Base-by-base conservation (phyloP, 2,888 invertebrate genomes). In the Bruchidius siliquastri region DNA sequence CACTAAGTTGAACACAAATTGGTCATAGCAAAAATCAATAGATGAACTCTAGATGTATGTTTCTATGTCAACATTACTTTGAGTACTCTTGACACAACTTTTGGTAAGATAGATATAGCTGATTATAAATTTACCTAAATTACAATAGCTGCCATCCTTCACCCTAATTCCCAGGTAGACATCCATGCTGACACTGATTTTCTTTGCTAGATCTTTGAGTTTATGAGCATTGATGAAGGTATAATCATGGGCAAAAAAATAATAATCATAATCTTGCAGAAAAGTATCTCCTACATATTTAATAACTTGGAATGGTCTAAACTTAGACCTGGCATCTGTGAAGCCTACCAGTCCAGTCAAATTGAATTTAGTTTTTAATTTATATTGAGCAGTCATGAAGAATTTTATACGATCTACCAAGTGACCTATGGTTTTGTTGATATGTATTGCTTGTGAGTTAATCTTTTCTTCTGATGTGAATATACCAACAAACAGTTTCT, bases 201-300 rank as follows among this genome's bases (percentile, higher is more conserved):
- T 90, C 69, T 91, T 90, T 6, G 94, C 92, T 73, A 96, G 87
- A 75, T 93, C 89, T 26, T 90, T 88, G 71, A 98, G 87, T 72
- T 90, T 91, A 70, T 94, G 90, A 0, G 93, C 94, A 85, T 97
- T 94, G 72, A 98, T 90, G 84, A 94, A 98, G 0, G 93, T 92
- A 8, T 90, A 90, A 86, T 98, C 98, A 69, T 94, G 92, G 70
- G 94, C 91, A 71, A 99, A 88, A 84, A 96, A 94, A 87, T 97
- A 98, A 88, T 95, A 98, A 86, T 98, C 97, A 86, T 94, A 98
- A 80, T 94, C 94, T 81, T 97, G 93, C 66, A 94, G 87, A 87
- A 94, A 96, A 85, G 96, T 96, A 81, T 97, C 96, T 0, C 93
- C 92, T 18, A 98, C 91, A 84, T 97, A 97, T 84, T 96, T 96